Percentiles rank a stretch among this genome's conserved stretches.
phyloP scores from a whole-genome alignment of 1,140 invertebrate species.

The Drosophila punjabiensis region DNA sequence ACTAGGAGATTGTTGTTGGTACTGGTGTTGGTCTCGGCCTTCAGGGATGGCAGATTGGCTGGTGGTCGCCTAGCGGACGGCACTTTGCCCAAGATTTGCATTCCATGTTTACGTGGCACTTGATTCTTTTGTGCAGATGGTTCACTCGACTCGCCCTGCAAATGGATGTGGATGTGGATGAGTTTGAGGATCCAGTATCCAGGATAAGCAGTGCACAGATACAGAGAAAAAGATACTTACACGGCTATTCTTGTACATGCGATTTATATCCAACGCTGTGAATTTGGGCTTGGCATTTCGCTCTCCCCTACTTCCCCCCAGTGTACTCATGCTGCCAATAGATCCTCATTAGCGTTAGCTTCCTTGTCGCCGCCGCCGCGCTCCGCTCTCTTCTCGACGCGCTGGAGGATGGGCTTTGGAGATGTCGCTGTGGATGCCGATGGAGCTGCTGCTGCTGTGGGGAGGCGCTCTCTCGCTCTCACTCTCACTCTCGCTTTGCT shows the following conservation, averaged over 20 bases:
- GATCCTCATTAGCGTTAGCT: conserved; percentile 86
- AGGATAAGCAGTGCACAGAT: background rate
- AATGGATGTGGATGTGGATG: background rate
- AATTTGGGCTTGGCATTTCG: conserved; percentile 93
- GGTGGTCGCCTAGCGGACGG: conserved; percentile 97
- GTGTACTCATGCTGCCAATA: conserved; percentile 94
- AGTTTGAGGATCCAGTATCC: background rate
- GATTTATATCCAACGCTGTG: conserved; percentile 98
- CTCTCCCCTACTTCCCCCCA: conserved; percentile 94
- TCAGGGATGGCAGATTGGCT: conserved; percentile 98
- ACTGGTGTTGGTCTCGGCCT: conserved; percentile 92
- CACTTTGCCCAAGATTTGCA: conserved; percentile 99
- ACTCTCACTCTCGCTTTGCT: background rate
- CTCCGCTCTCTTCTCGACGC: conserved; percentile 60
- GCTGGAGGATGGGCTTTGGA: conserved; percentile 42
- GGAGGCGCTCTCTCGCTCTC: background rate
- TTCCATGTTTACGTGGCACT: conserved; percentile 97
- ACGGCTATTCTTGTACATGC: conserved; percentile 95
- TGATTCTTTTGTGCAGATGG: conserved; percentile 94
- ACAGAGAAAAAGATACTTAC: conserved; percentile 86
- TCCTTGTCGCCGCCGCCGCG: conserved; percentile 80
- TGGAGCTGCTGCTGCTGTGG: conserved; percentile 13
- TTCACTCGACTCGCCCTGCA: conserved; percentile 94
- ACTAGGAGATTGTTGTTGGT: conserved; percentile 77
- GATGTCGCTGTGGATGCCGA: conserved; percentile 25